Percentiles rank a stretch among this genome's conserved stretches.
phyloP scores from a whole-genome alignment of 2,113 vertebrate genomes.

The Microtus pennsylvanicus region DNA sequence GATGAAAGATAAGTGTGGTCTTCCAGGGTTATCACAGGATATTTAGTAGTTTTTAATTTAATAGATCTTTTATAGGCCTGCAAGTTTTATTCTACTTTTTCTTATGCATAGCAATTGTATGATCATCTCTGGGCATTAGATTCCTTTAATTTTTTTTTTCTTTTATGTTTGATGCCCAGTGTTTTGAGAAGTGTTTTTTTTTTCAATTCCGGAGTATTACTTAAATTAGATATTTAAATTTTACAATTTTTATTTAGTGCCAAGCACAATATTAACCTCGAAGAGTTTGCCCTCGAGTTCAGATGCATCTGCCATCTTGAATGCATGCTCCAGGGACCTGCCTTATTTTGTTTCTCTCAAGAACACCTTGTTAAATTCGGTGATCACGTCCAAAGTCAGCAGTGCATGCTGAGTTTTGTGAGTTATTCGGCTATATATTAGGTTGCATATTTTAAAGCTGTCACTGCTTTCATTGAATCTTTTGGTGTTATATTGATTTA shows the following conservation, averaged over 20 bases:
- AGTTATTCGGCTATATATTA: constrained; percentile 73
- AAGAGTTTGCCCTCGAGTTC: constrained; percentile 68
- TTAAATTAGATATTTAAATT: constrained; percentile 69
- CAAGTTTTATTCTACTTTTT: constrained; percentile 1
- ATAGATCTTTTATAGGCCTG: not conserved
- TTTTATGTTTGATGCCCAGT: not conserved
- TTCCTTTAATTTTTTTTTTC: constrained; percentile 20
- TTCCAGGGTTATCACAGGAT: not conserved
- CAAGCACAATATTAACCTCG: constrained; percentile 69
- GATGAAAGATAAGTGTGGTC: constrained; percentile 31
- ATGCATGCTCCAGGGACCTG: constrained; percentile 68
- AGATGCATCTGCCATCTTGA: constrained; percentile 68
- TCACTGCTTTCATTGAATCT: constrained; percentile 76
- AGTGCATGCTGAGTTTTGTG: constrained; percentile 78
- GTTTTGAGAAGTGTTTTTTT: constrained; percentile 29
- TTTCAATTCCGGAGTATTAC: constrained; percentile 25
- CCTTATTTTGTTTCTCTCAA: constrained; percentile 81
- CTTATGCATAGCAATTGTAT: not conserved
- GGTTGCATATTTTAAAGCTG: constrained; percentile 72
- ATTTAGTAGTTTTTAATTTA: not conserved
- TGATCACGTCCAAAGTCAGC: constrained; percentile 83
- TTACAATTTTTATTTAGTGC: constrained; percentile 64
- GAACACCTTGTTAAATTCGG: constrained; percentile 82
- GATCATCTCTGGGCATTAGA: constrained; percentile 7
- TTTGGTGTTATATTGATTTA: constrained; percentile 79